Conservation (phyloP, 2,113 vertebrate species). For the Caloenas nicobarica region DNA sequence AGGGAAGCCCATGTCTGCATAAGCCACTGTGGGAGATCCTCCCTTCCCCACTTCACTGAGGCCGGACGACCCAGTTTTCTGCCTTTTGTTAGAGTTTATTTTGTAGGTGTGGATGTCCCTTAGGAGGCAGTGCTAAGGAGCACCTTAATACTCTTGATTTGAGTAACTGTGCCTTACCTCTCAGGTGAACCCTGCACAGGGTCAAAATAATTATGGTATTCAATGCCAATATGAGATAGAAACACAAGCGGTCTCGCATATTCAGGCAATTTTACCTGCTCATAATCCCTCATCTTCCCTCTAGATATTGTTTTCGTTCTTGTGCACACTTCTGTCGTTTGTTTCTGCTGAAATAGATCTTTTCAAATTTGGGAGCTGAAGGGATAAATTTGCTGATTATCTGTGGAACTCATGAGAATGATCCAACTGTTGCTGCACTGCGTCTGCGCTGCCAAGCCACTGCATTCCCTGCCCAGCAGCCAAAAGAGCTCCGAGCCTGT, state of each 20-base stretch:
- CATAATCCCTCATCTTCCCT: background rate
- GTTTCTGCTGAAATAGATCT: background rate
- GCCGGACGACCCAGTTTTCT: background rate
- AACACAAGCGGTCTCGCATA: background rate
- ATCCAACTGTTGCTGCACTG: background rate
- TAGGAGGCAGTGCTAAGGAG: background rate
- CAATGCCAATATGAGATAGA: background rate
- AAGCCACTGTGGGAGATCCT: background rate
- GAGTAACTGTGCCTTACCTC: background rate
- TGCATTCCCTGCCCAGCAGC: background rate
- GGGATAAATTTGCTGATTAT: background rate
- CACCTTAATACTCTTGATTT: background rate
- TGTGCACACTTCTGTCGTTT: background rate
- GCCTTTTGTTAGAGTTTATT: background rate
- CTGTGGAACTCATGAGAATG: rapidly evolving
- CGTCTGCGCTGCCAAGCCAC: background rate
- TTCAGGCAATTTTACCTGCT: background rate
- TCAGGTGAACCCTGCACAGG: background rate
- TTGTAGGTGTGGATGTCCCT: background rate
- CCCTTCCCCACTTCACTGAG: background rate
- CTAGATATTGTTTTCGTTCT: background rate
- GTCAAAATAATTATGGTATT: background rate
- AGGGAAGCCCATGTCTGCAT: rapidly evolving
- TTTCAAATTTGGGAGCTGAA: background rate
- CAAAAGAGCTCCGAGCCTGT: background rate